These are phyloP conservation scores for Sapayoa aenigma DNA, from an alignment of 2,113 vertebrate species.

Conservation along the genomic window DNA sequence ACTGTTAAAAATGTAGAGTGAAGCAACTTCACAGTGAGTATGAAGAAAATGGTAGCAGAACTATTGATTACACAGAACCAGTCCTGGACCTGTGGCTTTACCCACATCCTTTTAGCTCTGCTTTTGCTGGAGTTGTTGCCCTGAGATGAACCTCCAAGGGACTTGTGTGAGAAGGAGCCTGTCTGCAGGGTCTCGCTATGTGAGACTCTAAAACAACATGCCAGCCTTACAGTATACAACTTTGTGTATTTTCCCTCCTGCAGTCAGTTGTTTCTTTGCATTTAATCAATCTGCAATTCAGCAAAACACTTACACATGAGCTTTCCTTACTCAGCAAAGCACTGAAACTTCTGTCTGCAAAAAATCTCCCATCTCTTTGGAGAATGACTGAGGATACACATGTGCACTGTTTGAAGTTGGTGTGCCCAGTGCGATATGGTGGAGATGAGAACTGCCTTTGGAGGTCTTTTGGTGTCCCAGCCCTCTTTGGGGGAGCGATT, in stretches of 20 bases:
- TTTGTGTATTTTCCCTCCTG: not conserved
- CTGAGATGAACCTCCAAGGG: not conserved
- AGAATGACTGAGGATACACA: not conserved
- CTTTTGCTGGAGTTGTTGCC: not conserved
- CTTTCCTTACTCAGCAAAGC: not conserved
- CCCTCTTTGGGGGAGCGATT: not conserved
- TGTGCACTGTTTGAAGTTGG: not conserved
- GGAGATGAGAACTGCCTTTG: not conserved
- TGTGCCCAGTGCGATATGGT: rapidly evolving
- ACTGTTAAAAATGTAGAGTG: not conserved
- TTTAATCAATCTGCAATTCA: not conserved
- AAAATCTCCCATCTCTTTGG: not conserved
- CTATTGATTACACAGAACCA: not conserved
- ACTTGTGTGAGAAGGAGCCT: not conserved
- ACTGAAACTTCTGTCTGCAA: not conserved
- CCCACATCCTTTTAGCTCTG: not conserved
- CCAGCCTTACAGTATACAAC: not conserved
- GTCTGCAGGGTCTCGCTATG: not conserved
- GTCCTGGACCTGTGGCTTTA: not conserved
- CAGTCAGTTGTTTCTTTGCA: not conserved
- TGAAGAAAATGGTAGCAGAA: not conserved
- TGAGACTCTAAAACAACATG: not conserved
- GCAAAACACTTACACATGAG: rapidly evolving
- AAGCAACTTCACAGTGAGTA: not conserved
- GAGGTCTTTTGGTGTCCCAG: not conserved